Percentiles rank a stretch among this genome's conserved stretches.
Conservation (phyloP, 2,113 vertebrate genomes). For the Sarotherodon lohbergeri region DNA sequence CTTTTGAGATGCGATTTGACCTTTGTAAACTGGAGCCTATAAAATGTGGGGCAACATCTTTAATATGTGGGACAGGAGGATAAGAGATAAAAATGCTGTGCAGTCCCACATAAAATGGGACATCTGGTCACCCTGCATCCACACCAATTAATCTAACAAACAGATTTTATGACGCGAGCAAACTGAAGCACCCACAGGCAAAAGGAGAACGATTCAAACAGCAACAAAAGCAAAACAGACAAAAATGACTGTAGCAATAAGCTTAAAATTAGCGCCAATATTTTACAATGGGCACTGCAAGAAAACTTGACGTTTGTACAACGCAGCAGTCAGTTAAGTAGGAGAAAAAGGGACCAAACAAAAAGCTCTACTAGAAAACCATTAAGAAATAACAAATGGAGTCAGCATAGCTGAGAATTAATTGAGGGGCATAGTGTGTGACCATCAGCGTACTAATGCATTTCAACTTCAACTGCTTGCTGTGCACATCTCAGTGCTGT, state of each 20-base stretch:
- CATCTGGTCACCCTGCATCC: not conserved
- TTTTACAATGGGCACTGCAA: not conserved
- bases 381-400: not conserved
- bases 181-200: not conserved
- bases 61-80: not conserved
- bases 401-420: not conserved
- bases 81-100: not conserved
- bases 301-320: not conserved
- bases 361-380: not conserved
- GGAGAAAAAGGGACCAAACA: not conserved
- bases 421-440: not conserved
- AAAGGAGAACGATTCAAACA: not conserved
- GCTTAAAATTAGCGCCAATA: not conserved
- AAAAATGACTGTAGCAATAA: not conserved
- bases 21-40: not conserved
- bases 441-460: not conserved
- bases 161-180: not conserved
- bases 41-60: not conserved
- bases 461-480: not conserved
- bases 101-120: not conserved
- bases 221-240: not conserved
- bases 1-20: not conserved
- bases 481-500: not conserved
- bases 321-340: not conserved
- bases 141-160: not conserved